Conservation (phyloP, 2,797 vertebrate species). For the Halcyon leucocephala region DNA sequence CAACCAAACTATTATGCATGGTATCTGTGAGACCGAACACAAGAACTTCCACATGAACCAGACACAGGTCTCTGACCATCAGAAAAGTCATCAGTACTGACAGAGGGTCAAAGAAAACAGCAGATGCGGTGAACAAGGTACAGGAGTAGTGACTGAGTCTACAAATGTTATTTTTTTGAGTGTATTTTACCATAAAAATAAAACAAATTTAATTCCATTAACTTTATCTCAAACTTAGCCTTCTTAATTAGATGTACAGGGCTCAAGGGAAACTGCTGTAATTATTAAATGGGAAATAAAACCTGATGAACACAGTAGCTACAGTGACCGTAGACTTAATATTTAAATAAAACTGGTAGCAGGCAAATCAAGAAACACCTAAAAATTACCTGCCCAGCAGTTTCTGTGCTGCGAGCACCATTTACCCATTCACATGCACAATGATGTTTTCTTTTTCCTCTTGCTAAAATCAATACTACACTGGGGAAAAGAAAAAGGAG, state of each 20-base stretch:
- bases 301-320: neutral
- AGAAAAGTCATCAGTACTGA: neutral
- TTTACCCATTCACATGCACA: neutral
- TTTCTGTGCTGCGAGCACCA: neutral
- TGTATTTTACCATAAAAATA: neutral
- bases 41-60: neutral
- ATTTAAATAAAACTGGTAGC: neutral
- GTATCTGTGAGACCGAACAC: neutral
- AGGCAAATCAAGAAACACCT: neutral
- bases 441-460: neutral
- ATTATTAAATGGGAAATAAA: conserved; percentile 31
- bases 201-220: neutral
- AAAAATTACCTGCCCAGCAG: neutral
- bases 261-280: neutral
- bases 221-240: neutral
- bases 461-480: neutral
- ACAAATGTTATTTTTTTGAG: neutral
- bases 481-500: neutral
- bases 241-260: conserved; percentile 16
- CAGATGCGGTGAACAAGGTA: neutral
- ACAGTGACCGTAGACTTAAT: neutral
- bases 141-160: neutral
- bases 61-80: neutral
- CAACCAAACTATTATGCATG: neutral
- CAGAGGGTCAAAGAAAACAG: neutral